Percentiles rank a stretch among this genome's conserved stretches.
Evolutionary conservation across 2,797 vertebrate species (phyloP).

Genomic region (Pygocentrus nattereri): DNA sequence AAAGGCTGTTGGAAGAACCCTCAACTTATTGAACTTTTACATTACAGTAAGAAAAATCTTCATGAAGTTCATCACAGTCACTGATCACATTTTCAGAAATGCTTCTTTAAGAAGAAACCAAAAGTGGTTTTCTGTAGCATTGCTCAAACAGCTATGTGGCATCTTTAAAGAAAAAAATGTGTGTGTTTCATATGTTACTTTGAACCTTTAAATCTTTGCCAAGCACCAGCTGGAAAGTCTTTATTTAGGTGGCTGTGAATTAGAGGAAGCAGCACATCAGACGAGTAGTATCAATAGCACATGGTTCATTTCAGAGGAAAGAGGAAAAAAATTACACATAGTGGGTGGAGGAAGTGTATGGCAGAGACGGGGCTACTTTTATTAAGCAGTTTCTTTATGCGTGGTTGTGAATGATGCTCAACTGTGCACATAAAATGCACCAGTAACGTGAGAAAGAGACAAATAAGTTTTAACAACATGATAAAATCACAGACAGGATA

Average conservation of each 20-base stretch:
- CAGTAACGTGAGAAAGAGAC: background rate
- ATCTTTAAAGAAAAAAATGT: too few relatives aligned
- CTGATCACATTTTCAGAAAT: too few relatives aligned
- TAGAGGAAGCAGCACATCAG: background rate
- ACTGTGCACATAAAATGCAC: background rate
- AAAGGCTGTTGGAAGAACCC: too few relatives aligned
- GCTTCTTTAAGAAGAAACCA: too few relatives aligned
- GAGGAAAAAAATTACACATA: background rate
- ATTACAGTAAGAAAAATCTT: too few relatives aligned
- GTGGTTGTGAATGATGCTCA: background rate
- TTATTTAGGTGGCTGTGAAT: background rate
- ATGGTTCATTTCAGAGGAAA: background rate
- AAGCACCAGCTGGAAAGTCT: background rate
- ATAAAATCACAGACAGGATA: conserved; percentile 24
- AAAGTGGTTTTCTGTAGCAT: too few relatives aligned
- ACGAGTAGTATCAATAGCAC: background rate
- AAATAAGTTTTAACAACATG: background rate
- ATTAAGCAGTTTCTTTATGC: background rate
- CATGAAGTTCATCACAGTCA: too few relatives aligned
- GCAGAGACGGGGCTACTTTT: background rate
- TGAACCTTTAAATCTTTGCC: too few relatives aligned
- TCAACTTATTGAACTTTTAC: too few relatives aligned
- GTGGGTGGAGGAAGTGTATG: background rate
- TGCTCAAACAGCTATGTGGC: too few relatives aligned
- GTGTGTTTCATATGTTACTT: too few relatives aligned